Evolutionary conservation across 2,797 vertebrate species (phyloP).

Genomic region (Enteromius argenteus): DNA sequence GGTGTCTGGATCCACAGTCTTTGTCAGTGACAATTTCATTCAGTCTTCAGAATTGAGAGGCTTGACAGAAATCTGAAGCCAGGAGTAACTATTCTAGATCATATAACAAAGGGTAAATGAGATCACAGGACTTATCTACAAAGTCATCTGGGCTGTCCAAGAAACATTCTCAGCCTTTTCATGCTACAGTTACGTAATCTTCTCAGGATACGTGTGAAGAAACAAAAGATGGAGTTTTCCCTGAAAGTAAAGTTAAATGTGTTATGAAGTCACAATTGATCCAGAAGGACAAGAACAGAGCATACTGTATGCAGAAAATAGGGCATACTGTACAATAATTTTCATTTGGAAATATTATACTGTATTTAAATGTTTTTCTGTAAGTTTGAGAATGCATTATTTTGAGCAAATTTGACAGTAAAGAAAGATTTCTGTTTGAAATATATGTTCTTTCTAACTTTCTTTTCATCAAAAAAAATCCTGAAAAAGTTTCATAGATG

Average conservation of each 20-base stretch:
- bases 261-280: slow-evolving; percentile 36
- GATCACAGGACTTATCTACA: slow-evolving; percentile 35
- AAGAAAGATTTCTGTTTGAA: not conserved
- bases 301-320: not conserved
- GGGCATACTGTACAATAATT: not conserved
- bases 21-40: slow-evolving; percentile 2
- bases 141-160: slow-evolving; percentile 19
- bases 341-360: not conserved
- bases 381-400: not conserved
- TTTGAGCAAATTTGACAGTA: not conserved
- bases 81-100: slow-evolving; percentile 3
- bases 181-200: slow-evolving; percentile 30
- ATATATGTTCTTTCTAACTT: too few species aligned
- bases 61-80: not conserved
- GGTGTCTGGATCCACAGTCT: not conserved
- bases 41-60: not conserved
- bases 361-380: not conserved
- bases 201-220: not conserved
- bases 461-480: too few species aligned
- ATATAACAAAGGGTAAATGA: slow-evolving; percentile 27
- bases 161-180: slow-evolving; percentile 30
- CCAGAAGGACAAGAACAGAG: slow-evolving; percentile 3
- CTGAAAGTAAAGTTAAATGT: slow-evolving; percentile 6
- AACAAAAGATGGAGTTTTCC: slow-evolving; percentile 28
- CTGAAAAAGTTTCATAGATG: too few species aligned